Evolutionary conservation across 2,797 vertebrate species (phyloP).

Genomic region (Pempheris klunzingeri): DNA sequence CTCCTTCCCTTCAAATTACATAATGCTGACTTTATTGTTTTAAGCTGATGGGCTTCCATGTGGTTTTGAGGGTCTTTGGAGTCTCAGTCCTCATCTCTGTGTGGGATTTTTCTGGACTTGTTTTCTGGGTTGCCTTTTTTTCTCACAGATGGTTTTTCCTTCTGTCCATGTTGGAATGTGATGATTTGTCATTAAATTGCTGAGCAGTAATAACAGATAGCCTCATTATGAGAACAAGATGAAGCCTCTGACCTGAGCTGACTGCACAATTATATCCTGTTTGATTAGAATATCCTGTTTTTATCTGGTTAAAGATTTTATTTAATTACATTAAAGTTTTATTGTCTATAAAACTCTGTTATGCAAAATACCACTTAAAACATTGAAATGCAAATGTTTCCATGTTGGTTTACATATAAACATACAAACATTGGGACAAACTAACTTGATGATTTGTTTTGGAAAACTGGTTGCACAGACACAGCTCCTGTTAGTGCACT

Average conservation of each 20-base stretch:
- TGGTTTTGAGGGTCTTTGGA: slow-evolving; percentile 34
- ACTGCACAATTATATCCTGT: background rate
- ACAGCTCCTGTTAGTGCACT: background rate
- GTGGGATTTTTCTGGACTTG: slow-evolving; percentile 15
- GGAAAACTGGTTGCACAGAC: background rate
- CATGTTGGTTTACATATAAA: slow-evolving; percentile 1
- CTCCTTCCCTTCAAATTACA: slow-evolving; percentile 38
- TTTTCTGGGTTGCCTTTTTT: slow-evolving; percentile 36
- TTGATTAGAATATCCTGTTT: background rate
- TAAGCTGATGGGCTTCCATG: slow-evolving; percentile 21
- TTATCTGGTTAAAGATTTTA: background rate
- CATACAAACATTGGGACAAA: background rate
- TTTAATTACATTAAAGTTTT: slow-evolving; percentile 2
- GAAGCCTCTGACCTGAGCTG: background rate
- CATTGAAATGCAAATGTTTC: background rate
- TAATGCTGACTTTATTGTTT: slow-evolving; percentile 36
- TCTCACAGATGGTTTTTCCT: slow-evolving; percentile 57
- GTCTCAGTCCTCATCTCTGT: slow-evolving; percentile 26
- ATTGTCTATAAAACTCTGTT: slow-evolving; percentile 4
- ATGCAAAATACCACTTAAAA: slow-evolving; percentile 4
- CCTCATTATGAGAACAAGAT: slow-evolving; percentile 32
- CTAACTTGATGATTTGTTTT: background rate
- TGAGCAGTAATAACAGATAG: slow-evolving; percentile 40
- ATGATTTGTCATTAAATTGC: slow-evolving; percentile 60
- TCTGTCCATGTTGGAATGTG: slow-evolving; percentile 49